A percentile compares a stretch with the other conserved stretches of the same genome.
Conservation (phyloP, 2,797 vertebrate genomes). For the Spea hammondii region DNA sequence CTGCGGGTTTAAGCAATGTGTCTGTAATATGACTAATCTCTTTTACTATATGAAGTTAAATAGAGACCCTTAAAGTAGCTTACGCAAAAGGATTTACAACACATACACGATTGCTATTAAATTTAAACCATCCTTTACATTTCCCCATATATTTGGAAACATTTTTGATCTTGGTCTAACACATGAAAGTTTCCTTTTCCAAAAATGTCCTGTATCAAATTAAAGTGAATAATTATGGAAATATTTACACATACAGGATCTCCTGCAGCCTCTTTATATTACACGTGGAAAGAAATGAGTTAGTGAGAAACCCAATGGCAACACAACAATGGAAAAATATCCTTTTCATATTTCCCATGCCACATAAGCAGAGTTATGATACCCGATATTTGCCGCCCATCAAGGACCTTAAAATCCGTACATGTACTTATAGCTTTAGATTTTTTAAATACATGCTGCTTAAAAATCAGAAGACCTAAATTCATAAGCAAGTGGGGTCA, state of each 20-base stretch:
- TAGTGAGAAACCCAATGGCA: conserved; percentile 1
- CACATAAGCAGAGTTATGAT: no score
- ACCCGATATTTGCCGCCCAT: no score
- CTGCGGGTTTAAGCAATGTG: no score
- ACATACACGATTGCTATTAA: not conserved
- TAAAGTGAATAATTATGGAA: conserved; percentile 17
- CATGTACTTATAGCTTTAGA: no score
- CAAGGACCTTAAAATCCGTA: no score
- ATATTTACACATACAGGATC: conserved; percentile 25
- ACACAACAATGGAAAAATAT: conserved; percentile 13
- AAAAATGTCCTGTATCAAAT: conserved; percentile 15
- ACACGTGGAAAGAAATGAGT: conserved; percentile 2
- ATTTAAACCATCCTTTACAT: conserved; percentile 17
- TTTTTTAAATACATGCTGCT: no score
- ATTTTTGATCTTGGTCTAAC: conserved; percentile 10
- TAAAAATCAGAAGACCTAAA: no score
- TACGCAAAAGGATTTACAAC: conserved; percentile 25
- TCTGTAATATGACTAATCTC: no score
- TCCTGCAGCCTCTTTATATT: not conserved
- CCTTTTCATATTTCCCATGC: not conserved
- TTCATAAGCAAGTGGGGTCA: no score
- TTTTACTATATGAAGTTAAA: conserved; percentile 4
- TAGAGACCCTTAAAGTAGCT: conserved; percentile 13
- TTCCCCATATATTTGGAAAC: conserved; percentile 19
- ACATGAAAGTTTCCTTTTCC: conserved; percentile 6